Conservation (phyloP, 2,797 vertebrate species). For the Sebastiscus albofasciatus region DNA sequence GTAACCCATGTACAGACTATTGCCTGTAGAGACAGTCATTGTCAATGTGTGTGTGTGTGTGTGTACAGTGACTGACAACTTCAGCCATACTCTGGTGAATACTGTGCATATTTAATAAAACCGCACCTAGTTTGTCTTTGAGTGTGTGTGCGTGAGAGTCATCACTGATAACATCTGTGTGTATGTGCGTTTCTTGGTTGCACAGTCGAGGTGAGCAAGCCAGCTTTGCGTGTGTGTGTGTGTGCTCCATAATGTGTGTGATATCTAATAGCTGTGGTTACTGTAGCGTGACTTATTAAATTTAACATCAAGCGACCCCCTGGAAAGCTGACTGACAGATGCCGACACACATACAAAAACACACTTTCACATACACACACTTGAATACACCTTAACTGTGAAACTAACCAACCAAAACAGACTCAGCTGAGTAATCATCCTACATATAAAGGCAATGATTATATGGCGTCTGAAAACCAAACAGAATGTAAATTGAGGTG, state of each 20-base stretch:
- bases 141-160: not conserved
- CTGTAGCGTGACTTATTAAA: constrained; percentile 72
- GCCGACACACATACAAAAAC: not conserved
- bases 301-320: constrained; percentile 68
- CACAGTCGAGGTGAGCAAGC: constrained; percentile 19
- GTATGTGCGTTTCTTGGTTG: constrained; percentile 26
- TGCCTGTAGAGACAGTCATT: constrained; percentile 8
- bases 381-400: not conserved
- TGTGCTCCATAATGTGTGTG: constrained; percentile 41
- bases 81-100: not conserved
- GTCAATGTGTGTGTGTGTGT: not conserved
- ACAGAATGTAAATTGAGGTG: not conserved
- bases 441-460: not conserved
- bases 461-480: not conserved
- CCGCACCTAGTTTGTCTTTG: not conserved
- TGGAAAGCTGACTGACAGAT: constrained; percentile 66
- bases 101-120: constrained; percentile 16
- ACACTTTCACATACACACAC: not conserved
- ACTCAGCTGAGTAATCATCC: constrained; percentile 13
- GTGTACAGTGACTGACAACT: constrained; percentile 16
- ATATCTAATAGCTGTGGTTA: constrained; percentile 71
- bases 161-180: constrained; percentile 26
- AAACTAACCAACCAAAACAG: constrained; percentile 27
- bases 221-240: constrained; percentile 11
- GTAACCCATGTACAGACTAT: constrained; percentile 28